A percentile compares a stretch with the other conserved stretches of the same genome.
phyloP scores from a whole-genome alignment of 2,797 vertebrate genomes.

The Peromyscus eremicus region DNA sequence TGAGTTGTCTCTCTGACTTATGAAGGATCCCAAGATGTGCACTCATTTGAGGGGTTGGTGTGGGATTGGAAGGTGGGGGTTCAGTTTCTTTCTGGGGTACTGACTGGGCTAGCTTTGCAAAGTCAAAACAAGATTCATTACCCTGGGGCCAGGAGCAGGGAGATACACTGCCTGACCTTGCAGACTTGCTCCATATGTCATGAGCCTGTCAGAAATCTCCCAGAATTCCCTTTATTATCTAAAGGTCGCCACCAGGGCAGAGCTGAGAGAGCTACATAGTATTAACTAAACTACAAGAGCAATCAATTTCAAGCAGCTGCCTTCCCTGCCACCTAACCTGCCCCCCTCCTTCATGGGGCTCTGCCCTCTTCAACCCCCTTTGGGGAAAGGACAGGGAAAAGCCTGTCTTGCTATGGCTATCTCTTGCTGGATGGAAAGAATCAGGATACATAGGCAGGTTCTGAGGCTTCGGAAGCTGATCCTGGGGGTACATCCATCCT shows the following conservation, averaged over 20 bases:
- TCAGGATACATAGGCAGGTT: background rate
- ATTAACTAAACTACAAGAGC: conserved; percentile 72
- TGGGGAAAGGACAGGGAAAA: conserved; percentile 22
- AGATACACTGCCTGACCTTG: conserved; percentile 69
- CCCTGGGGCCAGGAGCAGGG: conserved; percentile 73
- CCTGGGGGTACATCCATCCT: background rate
- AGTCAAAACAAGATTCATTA: conserved; percentile 84
- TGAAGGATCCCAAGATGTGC: conserved; percentile 56
- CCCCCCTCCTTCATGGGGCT: background rate
- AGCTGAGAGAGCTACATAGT: conserved; percentile 65
- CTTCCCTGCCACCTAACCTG: background rate
- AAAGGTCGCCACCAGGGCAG: conserved; percentile 85
- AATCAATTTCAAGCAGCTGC: conserved; percentile 75
- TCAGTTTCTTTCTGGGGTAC: conserved; percentile 56
- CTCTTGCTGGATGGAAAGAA: background rate
- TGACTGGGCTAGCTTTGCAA: conserved; percentile 61
- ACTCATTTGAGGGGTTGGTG: conserved; percentile 39
- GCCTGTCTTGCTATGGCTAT: background rate
- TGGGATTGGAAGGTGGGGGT: accelerated
- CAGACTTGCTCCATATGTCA: conserved; percentile 85
- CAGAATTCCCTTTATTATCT: conserved; percentile 85
- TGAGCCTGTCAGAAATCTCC: conserved; percentile 84
- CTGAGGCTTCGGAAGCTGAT: background rate
- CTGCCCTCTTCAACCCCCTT: conserved; percentile 67
- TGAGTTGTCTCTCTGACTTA: conserved; percentile 66